Evolutionary conservation across 2,797 vertebrate genomes (phyloP), one percentile per base, ranked within the genome.

Genomic region (Avahi laniger): DNA sequence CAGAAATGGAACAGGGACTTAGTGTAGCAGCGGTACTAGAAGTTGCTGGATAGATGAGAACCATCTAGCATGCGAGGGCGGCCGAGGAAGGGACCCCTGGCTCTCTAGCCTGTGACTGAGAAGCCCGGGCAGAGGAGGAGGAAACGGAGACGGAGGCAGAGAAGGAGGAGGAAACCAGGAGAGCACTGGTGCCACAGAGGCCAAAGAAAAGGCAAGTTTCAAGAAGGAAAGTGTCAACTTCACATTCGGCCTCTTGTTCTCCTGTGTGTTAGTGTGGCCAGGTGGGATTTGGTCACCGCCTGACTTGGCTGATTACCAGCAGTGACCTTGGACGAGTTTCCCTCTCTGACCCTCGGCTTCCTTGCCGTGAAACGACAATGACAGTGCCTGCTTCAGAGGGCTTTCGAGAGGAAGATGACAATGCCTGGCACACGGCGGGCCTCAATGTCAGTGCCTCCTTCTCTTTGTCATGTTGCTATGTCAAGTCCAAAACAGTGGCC

Each of bases 1-100:
- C 1, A 0, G 33, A 18, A 57, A 20, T 35, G 18, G 28, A 33
- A n/a, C 1, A 0, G 63, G 28, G 33, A 14, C 26, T 38, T 30
- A 14, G 50, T 35, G 0, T 20, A 13, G 17, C 79, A 46, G 7
- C n/a, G n/a, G n/a, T 4, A 8, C 7, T 1, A 15, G 26, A n/a
- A 33, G 69, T 41, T 0, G 0, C 9, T 2, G 26, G 67, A 35
- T 38, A 1, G 33, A 70, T 46, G 41, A 59, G 87, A 67, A 41
- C 87, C 43, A 3, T 18, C 10, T 2, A 4, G 22, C 0, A 0
- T 20, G 35, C 38, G 7, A 4, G 3, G 20, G 1, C 0, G 4
- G 33, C 65, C 1, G 0, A 28, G 59, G 63, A 14, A 46, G 41
- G 2, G 50, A 22, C 24, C 50, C 13, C 30, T 46, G 38, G 6